These are phyloP conservation scores for Amorpha juglandis DNA, from an alignment of 2,888 invertebrate genomes.

Conservation along the genomic window DNA sequence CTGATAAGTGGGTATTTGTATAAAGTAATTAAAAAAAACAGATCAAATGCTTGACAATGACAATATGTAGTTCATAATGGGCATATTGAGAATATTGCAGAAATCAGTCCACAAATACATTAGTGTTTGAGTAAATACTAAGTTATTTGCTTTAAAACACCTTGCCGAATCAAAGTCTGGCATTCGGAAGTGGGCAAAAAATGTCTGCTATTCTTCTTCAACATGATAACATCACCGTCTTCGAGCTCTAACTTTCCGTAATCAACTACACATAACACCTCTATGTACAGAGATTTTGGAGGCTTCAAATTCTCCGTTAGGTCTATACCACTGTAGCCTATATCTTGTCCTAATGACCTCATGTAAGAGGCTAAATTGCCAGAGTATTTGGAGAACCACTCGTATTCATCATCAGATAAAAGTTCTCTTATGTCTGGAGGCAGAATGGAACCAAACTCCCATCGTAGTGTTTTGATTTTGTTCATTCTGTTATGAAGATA, in stretches of 20 bases:
- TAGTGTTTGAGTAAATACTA: not conserved
- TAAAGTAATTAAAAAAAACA: no score
- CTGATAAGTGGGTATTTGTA: no score
- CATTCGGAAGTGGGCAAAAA: constrained; percentile 94
- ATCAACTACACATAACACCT: constrained; percentile 95
- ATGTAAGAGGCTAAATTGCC: constrained; percentile 94
- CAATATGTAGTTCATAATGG: not conserved
- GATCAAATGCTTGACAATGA: no score
- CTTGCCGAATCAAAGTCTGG: constrained; percentile 95
- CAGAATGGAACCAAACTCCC: constrained; percentile 97
- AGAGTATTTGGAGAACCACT: constrained; percentile 96
- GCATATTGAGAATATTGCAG: not conserved
- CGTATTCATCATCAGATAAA: constrained; percentile 91
- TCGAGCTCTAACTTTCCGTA: constrained; percentile 97
- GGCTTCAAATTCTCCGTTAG: constrained; percentile 94
- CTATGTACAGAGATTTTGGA: constrained; percentile 95
- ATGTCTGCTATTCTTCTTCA: constrained; percentile 96
- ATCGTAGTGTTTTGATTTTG: constrained; percentile 93
- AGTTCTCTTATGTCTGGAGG: constrained; percentile 92
- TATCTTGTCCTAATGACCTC: constrained; percentile 92
- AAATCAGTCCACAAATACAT: not conserved
- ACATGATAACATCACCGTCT: constrained; percentile 94
- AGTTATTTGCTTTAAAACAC: constrained; percentile 90
- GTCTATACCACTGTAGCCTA: constrained; percentile 89
- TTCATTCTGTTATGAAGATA: constrained; percentile 92